These are phyloP conservation scores for Halcyon chelicuti DNA, from an alignment of 2,797 vertebrate genomes.

Conservation along the genomic window DNA sequence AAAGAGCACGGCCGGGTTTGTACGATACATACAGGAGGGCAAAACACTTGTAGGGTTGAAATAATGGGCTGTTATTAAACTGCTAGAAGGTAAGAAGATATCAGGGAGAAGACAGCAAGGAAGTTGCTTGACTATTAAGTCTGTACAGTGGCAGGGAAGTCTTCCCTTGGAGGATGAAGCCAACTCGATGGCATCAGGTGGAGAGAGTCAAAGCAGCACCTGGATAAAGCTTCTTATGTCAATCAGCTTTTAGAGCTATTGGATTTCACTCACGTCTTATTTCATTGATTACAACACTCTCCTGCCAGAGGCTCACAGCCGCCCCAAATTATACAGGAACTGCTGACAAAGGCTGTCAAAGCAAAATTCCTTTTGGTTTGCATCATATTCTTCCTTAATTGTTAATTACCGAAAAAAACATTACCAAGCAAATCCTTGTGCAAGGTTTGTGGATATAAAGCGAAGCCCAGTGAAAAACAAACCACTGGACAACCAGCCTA, in stretches of 20 bases:
- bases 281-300: not conserved
- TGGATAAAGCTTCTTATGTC: not conserved
- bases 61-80: not conserved
- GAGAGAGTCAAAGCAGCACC: not conserved
- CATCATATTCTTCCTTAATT: not conserved
- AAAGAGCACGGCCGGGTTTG: not conserved
- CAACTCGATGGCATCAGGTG: not conserved
- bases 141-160: not conserved
- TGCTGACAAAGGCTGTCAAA: not conserved
- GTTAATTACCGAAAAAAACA: not conserved
- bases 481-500: not conserved
- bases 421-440: not conserved
- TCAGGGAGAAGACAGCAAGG: not conserved
- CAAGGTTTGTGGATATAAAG: not conserved
- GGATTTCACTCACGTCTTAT: conserved; percentile 10
- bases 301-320: not conserved
- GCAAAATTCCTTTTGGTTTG: not conserved
- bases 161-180: not conserved
- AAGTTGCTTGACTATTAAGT: not conserved
- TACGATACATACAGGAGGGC: not conserved
- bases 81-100: not conserved
- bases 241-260: not conserved
- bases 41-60: not conserved
- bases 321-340: not conserved
- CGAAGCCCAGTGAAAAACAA: not conserved